Base-by-base conservation (phyloP, 2,797 vertebrate species). In the Argyrosomus regius region DNA sequence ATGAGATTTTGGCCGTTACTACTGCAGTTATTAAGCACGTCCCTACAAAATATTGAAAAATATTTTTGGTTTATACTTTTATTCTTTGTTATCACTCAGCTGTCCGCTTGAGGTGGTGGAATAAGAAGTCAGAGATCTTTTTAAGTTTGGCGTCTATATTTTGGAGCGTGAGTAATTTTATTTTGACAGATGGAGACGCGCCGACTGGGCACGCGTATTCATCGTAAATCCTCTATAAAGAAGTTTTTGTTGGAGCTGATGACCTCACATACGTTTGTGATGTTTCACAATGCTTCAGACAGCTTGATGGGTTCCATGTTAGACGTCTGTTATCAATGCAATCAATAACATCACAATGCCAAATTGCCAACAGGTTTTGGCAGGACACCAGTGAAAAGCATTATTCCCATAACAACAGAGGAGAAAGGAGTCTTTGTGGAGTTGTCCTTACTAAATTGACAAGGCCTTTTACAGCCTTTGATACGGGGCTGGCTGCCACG, bases 401-500 rank as follows among this genome's bases (percentile, higher is more conserved):
- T 92, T 87, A 83, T 91, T 87, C 86, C 76, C 63, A 31, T 87
- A 87, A 92, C 88, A 92, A 85, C 88, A 56, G 88, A 86, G 79
- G 86, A 95, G 96, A 96, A 90, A 96, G 96, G 95, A 94, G 96
- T 95, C 95, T 97, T 96, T 97, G 96, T 97, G 95, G 95, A 96
- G 95, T 95, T 95, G 94, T 96, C 96, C 97, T 97, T 96, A 97
- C 96, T 96, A 96, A 96, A 97, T 94, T 98, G 97, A 98, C 97
- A 97, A 97, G 97, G 97, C 97, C 97, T 91, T 97, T 98, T 97
- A 96, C 95, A 95, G 96, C 96, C 96, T 95, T 97, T 98, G 97
- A 97, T 98, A 96, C 93, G 72, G 83, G 88, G 91, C 96, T 96
- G 96, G 96, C 97, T 96, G 90, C 96, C 96, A 96, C 96, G 92